These are phyloP conservation scores for Omphaloscelis lunosa DNA, from an alignment of 2,888 invertebrate genomes.

Conservation along the genomic window DNA sequence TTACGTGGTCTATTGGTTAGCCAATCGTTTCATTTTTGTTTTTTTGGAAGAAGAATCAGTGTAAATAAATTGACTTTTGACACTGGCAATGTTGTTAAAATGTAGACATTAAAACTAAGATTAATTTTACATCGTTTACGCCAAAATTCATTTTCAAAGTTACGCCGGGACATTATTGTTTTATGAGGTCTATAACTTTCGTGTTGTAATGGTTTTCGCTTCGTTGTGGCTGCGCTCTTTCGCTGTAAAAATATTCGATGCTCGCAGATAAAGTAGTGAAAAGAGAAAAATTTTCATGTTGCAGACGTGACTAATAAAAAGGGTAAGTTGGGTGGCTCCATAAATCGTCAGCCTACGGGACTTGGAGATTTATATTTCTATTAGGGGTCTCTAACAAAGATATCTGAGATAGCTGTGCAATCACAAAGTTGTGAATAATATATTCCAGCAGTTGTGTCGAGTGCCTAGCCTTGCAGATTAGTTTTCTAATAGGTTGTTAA, in stretches of 20 bases:
- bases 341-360: slow-evolving; percentile 81
- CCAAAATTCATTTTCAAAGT: slow-evolving; percentile 68
- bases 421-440: slow-evolving; percentile 53
- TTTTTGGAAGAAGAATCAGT: background rate
- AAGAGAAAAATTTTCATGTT: slow-evolving; percentile 78
- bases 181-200: slow-evolving; percentile 70
- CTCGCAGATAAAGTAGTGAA: slow-evolving; percentile 72
- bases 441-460: slow-evolving; percentile 25
- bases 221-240: slow-evolving; percentile 56
- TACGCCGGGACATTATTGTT: slow-evolving; percentile 69
- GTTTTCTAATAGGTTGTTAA: slow-evolving; percentile 26
- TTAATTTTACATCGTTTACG: slow-evolving; percentile 66
- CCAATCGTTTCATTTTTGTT: background rate
- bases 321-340: slow-evolving; percentile 80
- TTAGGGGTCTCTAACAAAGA: slow-evolving; percentile 76
- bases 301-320: slow-evolving; percentile 87
- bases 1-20: background rate
- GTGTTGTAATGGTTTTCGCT: slow-evolving; percentile 67
- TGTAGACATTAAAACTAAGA: slow-evolving; percentile 62
- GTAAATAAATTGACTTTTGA: slow-evolving; percentile 41
- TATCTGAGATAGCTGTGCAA: slow-evolving; percentile 60
- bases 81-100: slow-evolving; percentile 57
- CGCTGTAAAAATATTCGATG: slow-evolving; percentile 68
- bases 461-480: slow-evolving; percentile 14
- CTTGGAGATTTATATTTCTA: slow-evolving; percentile 86